Evolutionary conservation across 2,113 vertebrate genomes (phyloP), one percentile per base, ranked within the genome.

Genomic region (Ifrita kowaldi): DNA sequence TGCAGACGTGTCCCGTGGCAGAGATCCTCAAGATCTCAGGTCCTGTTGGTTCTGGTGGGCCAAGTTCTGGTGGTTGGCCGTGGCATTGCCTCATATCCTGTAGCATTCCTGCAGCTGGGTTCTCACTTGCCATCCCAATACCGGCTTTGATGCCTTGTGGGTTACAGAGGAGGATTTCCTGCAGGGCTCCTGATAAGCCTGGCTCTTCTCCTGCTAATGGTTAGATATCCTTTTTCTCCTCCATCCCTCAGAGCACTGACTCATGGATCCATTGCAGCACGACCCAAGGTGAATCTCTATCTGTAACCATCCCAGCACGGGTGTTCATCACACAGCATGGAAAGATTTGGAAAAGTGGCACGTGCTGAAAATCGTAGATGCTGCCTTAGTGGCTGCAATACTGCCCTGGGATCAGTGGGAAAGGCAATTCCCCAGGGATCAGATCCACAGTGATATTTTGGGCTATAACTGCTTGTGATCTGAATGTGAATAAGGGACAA

Each of bases 311-410:
- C 47, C 6, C 13, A 3, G 6, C 41, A 8, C 55, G 11, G 35
- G 7, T 33, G 32, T 30, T 84, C 50, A 33, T 53, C 59, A 42
- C 28, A 10, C 26, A 39, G 11, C 47, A 11, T 0, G 30, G 64
- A 47, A 50, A 47, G 32, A 26, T 33, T 63, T 42, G 62, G 39
- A 27, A 22, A 84, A 64, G 37, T 20, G 42, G 8, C 60, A 32
- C 0, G 0, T 9, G 3, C 26, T 37, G 42, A 11, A 42, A 63
- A 59, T 22, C 7, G 3, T 3, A 41, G n/a, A 10, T 65, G 17
- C 33, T 74, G 8, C 82, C 79, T 41, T 33, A 37, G 28, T 42
- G 63, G 15, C 65, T 84, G n/a, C 63, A 76, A 0, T 44, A 3
- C 18, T 64, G 49, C 28, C 39, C 57, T 6, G 9, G 70, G 15